phyloP scores from a whole-genome alignment of 2,113 vertebrate species.

The Scatophagus argus region DNA sequence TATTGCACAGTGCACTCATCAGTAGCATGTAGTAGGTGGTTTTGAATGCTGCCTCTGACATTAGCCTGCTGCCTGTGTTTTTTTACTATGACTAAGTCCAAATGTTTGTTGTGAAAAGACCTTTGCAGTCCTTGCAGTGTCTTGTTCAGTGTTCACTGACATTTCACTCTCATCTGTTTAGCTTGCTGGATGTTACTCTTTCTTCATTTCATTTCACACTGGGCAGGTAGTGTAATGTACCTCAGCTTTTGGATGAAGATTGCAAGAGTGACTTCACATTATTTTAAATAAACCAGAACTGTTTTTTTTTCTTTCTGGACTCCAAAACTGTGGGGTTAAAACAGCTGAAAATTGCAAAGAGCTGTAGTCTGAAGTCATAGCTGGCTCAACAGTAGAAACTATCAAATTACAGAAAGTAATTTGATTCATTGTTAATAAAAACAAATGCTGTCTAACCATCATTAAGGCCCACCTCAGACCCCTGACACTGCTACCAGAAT shows the following conservation, averaged over 20 bases:
- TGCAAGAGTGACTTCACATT: not conserved
- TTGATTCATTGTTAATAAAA: not conserved
- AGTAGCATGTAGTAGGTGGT: too few species aligned
- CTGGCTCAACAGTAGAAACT: not conserved
- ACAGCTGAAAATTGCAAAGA: not conserved
- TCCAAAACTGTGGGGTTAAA: not conserved
- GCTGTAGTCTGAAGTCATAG: not conserved
- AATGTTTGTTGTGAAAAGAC: not conserved
- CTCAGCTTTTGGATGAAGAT: not conserved
- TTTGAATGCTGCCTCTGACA: too few species aligned
- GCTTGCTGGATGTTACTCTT: not conserved
- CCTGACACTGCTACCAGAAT: not conserved
- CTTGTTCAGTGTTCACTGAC: not conserved
- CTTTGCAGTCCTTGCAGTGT: not conserved
- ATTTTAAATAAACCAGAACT: constrained; percentile 4
- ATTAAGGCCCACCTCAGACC: too few species aligned
- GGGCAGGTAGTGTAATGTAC: not conserved
- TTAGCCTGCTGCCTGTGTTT: too few species aligned
- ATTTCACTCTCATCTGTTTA: not conserved
- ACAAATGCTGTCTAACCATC: not conserved
- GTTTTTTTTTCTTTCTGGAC: not conserved
- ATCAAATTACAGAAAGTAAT: too few species aligned
- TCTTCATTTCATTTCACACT: not conserved
- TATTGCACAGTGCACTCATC: too few species aligned
- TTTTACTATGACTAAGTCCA: not conserved